Evolutionary conservation across 2,113 vertebrate species (phyloP), one percentile per base, ranked within the genome.

Genomic region (Zosterops lateralis): DNA sequence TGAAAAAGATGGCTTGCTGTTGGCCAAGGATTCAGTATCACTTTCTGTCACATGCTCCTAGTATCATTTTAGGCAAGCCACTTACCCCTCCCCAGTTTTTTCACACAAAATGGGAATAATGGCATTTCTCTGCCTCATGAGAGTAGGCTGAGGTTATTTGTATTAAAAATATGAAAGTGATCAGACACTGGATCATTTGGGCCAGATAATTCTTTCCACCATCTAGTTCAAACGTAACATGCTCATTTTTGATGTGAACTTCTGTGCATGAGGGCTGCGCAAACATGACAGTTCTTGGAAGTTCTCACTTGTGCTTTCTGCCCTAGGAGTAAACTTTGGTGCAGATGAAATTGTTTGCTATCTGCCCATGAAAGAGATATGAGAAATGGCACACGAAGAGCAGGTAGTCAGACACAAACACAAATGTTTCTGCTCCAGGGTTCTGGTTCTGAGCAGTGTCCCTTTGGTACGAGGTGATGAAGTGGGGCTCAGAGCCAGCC

Each of bases 381-480:
- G 1, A 80, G 72, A 67, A 93, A 74, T 0, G 0, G 32, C 2
- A 3, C 74, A 61, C 0, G 0, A 61, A 54, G 29, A 62, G 42
- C 7, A 3, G n/a, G 28, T 48, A n/a, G 22, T 62, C 45, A 70
- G 82, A 74, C 64, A 71, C 24, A 40, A 70, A 51, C 70, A 53
- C 19, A 31, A 89, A 62, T 0, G 4, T 57, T 92, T 74, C 71
- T 45, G 47, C 31, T 89, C n/a, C 56, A 78, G 48, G 87, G 56
- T 60, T 44, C 51, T 40, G 21, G 56, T 91, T 87, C 72, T 74
- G 75, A 80, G 47, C 11, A 3, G 40, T 66, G 45, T 16, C 71
- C 3, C 4, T 85, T 70, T 80, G 67, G 48, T 85, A 85, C 71
- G 84, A 96, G 93, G 71, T 94, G 75, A 74, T 44, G 64, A 95